These are phyloP conservation scores for Scomber colias DNA, from an alignment of 2,113 vertebrate species.

Conservation along the genomic window DNA sequence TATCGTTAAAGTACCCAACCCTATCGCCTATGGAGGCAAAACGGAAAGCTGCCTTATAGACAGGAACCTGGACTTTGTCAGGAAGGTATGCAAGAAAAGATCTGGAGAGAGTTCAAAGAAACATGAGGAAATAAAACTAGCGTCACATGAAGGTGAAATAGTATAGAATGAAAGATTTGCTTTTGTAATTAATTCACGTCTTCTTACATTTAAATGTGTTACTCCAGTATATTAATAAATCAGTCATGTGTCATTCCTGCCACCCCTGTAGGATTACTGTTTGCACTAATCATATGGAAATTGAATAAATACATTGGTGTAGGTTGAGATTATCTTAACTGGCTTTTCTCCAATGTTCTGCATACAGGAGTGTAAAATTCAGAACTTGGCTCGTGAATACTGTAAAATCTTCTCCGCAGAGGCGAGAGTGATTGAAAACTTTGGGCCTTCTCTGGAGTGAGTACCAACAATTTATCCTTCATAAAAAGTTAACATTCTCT, in stretches of 20 bases:
- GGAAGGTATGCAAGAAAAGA: slow-evolving; percentile 86
- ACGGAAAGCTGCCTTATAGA: slow-evolving; percentile 90
- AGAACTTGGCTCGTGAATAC: slow-evolving; percentile 96
- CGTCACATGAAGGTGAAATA: too few species aligned
- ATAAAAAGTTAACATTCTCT: neutral
- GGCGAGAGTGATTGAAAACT: slow-evolving; percentile 87
- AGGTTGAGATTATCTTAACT: slow-evolving; percentile 37
- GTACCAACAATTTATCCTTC: slow-evolving; percentile 65
- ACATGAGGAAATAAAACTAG: too few species aligned
- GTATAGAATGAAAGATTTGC: neutral
- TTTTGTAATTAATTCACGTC: neutral
- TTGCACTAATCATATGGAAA: slow-evolving; percentile 23
- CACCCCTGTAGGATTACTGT: slow-evolving; percentile 51
- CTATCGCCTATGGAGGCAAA: slow-evolving; percentile 91
- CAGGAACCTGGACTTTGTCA: slow-evolving; percentile 91
- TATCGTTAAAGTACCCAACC: slow-evolving; percentile 91
- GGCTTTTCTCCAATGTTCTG: slow-evolving; percentile 45
- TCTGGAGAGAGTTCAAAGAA: too few species aligned
- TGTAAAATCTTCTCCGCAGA: slow-evolving; percentile 97
- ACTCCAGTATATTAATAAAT: neutral
- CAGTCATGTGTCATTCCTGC: slow-evolving; percentile 6
- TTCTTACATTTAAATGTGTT: neutral
- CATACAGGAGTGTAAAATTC: slow-evolving; percentile 93
- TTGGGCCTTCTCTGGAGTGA: slow-evolving; percentile 93
- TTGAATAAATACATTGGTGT: slow-evolving; percentile 14